Evolutionary conservation across 2,888 invertebrate genomes (phyloP), one percentile per base, ranked within the genome.

Genomic region (Drosophila neotestacea): DNA sequence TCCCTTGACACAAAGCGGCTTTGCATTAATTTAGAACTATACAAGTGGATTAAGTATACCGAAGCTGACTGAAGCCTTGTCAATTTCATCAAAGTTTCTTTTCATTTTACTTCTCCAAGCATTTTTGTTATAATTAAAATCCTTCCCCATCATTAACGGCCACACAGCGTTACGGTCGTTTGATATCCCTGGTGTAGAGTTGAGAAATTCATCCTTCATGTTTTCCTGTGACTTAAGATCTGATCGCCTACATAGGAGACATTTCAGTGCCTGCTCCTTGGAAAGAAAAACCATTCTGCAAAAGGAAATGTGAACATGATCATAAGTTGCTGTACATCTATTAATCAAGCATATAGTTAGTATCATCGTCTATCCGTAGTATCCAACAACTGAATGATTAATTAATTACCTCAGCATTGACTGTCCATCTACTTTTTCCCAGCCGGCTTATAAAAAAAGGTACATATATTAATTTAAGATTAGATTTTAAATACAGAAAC

Each of bases 21-120:
- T 68, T 72, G 59, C 61, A 62, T 22, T 56, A 28, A 22, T 48
- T 50, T 60, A 28, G 30, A 70, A 62, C 72, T 88, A 88, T 22
- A 86, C 81, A 28, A 86, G 85, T 34, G 88, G 86, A 56, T 86
- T 86, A 0, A 86, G 72, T 32, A 88, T 85, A 11, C 86, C 89
- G 71, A 86, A 86, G 51, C 88, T 86, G 59, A 88, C 86, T 16
- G 86, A 86, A 6, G 86, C 89, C 47, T 88, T 86, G 47, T 86
- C 86, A 50, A 86, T 86, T 59, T 86, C 86, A 44, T 86, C 86
- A 30, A 86, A 86, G 67, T 86, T 86, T 46, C 85, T 74, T 74
- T 86, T 86, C 1, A 81, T 69, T 74, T 88, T 86, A 52, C 70
- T 77, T 60, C 70, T 73, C 88, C 88, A 88, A 44, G 59, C 39